Conservation (phyloP, 2,797 vertebrate genomes). For the Lophura swinhoii region DNA sequence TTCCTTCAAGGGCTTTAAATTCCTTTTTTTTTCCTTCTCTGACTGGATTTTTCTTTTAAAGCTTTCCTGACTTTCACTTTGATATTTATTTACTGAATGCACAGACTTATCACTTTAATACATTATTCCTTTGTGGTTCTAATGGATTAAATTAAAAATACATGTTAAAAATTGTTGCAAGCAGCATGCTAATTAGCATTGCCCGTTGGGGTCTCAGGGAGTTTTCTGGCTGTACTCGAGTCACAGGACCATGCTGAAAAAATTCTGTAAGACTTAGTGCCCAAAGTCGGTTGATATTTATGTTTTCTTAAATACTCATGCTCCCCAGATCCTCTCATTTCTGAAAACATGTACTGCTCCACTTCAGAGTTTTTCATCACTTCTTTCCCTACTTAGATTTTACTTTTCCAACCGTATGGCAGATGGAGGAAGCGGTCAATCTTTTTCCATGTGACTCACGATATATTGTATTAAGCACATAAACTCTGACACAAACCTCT, state of each 20-base stretch:
- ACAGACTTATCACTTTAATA: constrained; percentile 61
- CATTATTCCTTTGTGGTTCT: constrained; percentile 65
- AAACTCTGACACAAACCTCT: neutral
- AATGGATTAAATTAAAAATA: constrained; percentile 75
- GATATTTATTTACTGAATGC: constrained; percentile 71
- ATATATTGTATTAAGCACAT: rapidly evolving
- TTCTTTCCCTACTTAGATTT: rapidly evolving
- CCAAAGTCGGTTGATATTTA: neutral
- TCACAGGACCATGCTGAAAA: neutral
- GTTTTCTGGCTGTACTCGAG: constrained; percentile 1
- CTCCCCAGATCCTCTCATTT: neutral
- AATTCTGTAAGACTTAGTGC: neutral
- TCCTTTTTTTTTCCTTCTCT: constrained; percentile 15
- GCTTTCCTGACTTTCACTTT: constrained; percentile 68
- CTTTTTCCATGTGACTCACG: neutral
- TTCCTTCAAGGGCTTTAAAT: constrained; percentile 73
- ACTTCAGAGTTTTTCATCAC: neutral
- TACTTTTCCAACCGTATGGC: neutral
- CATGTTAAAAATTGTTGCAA: constrained; percentile 27
- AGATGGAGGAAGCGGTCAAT: neutral
- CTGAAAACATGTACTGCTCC: neutral
- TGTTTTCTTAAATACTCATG: neutral
- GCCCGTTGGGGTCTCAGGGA: neutral
- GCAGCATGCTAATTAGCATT: constrained; percentile 41
- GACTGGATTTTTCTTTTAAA: constrained; percentile 36